Percentiles rank a stretch among this genome's conserved stretches.
These are phyloP conservation scores for Benitochromis conjunctus DNA, from an alignment of 2,113 vertebrate species.

Conservation along the genomic window DNA sequence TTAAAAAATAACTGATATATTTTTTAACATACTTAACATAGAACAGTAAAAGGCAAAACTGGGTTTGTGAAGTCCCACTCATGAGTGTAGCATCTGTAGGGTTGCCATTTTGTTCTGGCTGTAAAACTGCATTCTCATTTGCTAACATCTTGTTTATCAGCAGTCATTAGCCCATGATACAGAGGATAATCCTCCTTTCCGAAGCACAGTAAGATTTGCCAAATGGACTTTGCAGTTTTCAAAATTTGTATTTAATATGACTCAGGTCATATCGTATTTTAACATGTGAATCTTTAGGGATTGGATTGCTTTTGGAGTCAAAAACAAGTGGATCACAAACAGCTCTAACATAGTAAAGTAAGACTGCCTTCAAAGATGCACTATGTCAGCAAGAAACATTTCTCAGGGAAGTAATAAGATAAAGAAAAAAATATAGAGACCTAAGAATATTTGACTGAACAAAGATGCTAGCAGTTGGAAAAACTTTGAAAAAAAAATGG, in stretches of 20 bases:
- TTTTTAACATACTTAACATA: rapidly evolving
- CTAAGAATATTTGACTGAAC: neutral
- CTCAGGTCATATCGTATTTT: too few relatives aligned
- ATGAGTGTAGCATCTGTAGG: neutral
- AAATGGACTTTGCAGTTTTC: neutral
- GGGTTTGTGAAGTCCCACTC: neutral
- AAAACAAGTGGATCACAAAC: neutral
- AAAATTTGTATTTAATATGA: neutral
- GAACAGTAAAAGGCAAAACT: neutral
- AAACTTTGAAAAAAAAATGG: neutral
- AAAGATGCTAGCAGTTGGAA: neutral
- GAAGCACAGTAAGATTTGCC: neutral
- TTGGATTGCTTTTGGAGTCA: too few relatives aligned
- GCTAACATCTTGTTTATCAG: neutral
- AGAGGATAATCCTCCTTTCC: neutral
- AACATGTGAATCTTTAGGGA: too few relatives aligned
- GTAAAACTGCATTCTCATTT: neutral
- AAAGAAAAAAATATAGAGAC: neutral
- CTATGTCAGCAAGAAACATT: neutral
- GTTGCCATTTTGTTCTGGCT: neutral
- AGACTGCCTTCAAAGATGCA: neutral
- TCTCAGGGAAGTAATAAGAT: neutral
- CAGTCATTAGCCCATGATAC: neutral
- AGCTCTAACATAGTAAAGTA: neutral
- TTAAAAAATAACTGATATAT: neutral